Conservation (phyloP, 2,888 invertebrate species). For the Mayetiola destructor region DNA sequence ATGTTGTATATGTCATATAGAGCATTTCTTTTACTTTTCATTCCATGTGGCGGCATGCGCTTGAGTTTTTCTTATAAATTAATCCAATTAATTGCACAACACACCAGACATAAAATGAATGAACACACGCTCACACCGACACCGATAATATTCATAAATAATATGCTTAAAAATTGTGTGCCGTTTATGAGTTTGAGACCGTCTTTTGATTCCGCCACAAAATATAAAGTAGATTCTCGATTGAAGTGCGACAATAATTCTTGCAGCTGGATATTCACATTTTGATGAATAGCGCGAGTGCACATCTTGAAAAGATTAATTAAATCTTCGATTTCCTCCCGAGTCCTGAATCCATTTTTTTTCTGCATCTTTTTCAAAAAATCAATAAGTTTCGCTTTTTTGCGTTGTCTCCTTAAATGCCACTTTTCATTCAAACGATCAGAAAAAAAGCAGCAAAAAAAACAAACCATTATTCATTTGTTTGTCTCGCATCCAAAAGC, state of each 20-base stretch:
- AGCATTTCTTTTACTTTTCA: too few species aligned
- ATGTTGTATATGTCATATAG: too few species aligned
- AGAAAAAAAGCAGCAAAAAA: slow-evolving; percentile 9
- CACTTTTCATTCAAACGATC: not conserved
- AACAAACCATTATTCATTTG: not conserved
- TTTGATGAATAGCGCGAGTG: slow-evolving; percentile 9
- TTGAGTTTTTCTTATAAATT: not conserved
- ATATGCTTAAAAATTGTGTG: too few species aligned
- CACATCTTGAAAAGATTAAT: slow-evolving; percentile 12
- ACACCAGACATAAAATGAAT: not conserved
- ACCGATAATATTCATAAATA: slow-evolving; percentile 5
- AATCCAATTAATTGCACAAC: slow-evolving; percentile 10
- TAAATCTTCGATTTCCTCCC: not conserved
- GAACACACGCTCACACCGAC: too few species aligned
- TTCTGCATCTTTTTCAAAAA: too few species aligned
- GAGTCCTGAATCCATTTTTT: not conserved
- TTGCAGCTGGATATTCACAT: slow-evolving; percentile 10
- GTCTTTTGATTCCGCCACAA: too few species aligned
- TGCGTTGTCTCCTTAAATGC: not conserved
- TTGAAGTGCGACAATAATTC: not conserved
- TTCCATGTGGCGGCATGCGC: too few species aligned
- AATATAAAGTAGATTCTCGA: too few species aligned
- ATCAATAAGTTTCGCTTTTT: not conserved
- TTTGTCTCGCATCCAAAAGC: slow-evolving; percentile 1
- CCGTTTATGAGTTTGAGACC: too few species aligned